Base-by-base conservation (phyloP, 2,888 invertebrate genomes). In the Netelia inedita region DNA sequence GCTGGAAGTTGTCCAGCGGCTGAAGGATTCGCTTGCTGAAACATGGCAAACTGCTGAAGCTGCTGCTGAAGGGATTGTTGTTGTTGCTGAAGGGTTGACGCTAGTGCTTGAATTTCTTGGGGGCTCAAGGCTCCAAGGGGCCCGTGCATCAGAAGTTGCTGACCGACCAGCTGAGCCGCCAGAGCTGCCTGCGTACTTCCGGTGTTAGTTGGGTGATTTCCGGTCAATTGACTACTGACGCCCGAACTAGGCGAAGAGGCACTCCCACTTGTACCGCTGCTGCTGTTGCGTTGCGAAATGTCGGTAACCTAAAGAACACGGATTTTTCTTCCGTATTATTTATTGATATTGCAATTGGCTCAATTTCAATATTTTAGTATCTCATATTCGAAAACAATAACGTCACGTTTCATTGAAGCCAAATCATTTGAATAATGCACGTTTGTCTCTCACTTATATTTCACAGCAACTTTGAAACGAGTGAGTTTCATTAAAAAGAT, bases 1-100 rank as follows among this genome's bases (percentile, higher is more conserved):
- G 96, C 94, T 63, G 95, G 94, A 80, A 95, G 90, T 89, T 94
- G 94, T 43, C 94, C 93, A 46, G 94, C 93, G 79, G 95, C 93
- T 76, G 94, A 94, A 35, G 94, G 94, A 91, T 94, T 94, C 75
- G 95, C 94, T 83, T 94, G 96, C 87, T 95, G 96, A 89, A 96
- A 95, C 94, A 96, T 95, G 78, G 96, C 95, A 89, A 96, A 94
- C 89, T 96, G 96, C 89, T 96, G 96, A 79, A 96, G 92, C 83
- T 95, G 94, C 89, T 96, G 96, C 88, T 96, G 96, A 59, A 96
- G 92, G 88, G 95, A 95, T 86, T 96, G 96, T 82, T 96, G 96
- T 82, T 96, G 96, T 82, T 95, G 95, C 85, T 96, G 96, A 76
- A 96, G 94, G 14, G 95, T 94, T 79, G 95, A 94, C 57, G 96